These are phyloP conservation scores for Drosophila aff. DNA, from an alignment of 1,140 invertebrate genomes.

Conservation along the genomic window DNA sequence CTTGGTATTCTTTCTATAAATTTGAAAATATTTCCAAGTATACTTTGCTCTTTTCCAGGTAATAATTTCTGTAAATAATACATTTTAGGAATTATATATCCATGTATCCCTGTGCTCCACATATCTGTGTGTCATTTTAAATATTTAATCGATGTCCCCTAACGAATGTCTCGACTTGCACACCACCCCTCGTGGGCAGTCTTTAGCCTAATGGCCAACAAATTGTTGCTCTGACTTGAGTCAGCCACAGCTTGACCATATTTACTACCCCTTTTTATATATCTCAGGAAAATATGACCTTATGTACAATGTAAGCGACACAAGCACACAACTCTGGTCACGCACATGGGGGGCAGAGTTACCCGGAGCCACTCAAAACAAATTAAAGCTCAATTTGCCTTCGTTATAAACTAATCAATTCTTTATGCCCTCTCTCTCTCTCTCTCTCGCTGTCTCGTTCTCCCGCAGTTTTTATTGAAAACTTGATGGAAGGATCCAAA, in stretches of 20 bases:
- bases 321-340: conserved; percentile 21
- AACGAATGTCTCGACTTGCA: conserved; percentile 16
- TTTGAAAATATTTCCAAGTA: not conserved
- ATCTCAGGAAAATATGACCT: conserved; percentile 24
- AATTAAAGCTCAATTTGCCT: conserved; percentile 66
- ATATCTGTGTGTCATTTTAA: conserved; percentile 33
- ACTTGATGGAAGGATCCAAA: conserved; percentile 41
- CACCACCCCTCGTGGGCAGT: conserved; percentile 18
- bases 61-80: not conserved
- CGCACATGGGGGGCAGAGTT: conserved; percentile 37
- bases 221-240: conserved; percentile 51
- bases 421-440: conserved; percentile 6
- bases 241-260: conserved; percentile 5
- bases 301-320: conserved; percentile 32
- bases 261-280: not conserved
- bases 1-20: too few relatives aligned
- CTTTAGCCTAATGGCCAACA: conserved; percentile 52
- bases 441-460: not conserved
- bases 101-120: not conserved
- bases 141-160: conserved; percentile 47
- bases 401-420: conserved; percentile 66
- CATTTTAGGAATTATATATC: not conserved
- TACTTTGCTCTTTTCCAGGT: too few relatives aligned
- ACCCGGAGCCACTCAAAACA: conserved; percentile 36
- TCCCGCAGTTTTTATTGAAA: conserved; percentile 32